Percentiles rank a stretch among this genome's conserved stretches.
These are phyloP conservation scores for Silurus lanzhouensis DNA, from an alignment of 2,797 vertebrate genomes.

Conservation along the genomic window DNA sequence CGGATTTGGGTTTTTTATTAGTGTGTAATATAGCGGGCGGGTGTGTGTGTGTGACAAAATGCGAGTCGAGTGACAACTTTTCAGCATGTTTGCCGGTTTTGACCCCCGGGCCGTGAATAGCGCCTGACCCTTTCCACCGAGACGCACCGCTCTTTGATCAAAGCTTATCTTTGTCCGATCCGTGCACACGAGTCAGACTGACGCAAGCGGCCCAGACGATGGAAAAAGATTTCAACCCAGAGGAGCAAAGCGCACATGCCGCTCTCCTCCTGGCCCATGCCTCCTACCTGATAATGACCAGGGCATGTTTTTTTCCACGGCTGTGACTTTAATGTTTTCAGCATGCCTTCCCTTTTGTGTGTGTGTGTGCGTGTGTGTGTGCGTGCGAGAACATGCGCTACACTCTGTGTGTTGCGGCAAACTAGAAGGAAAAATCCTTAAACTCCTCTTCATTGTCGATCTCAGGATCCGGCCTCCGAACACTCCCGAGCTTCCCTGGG, in stretches of 20 bases:
- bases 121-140: conserved; percentile 9
- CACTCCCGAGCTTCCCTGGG: no score
- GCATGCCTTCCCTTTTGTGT: background rate
- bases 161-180: background rate
- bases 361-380: background rate
- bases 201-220: conserved; percentile 17
- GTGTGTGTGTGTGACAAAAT: background rate
- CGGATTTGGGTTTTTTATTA: no score
- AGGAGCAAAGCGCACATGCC: conserved; percentile 45
- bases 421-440: background rate
- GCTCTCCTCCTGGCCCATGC: conserved; percentile 1
- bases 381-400: background rate
- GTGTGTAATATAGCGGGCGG: no score
- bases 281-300: conserved; percentile 15
- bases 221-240: conserved; percentile 48
- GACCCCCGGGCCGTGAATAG: background rate
- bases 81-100: background rate
- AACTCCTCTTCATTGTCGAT: background rate
- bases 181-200: conserved; percentile 9
- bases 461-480: no score
- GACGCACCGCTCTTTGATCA: background rate
- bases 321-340: background rate
- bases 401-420: background rate
- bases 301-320: conserved; percentile 27
- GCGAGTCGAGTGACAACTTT: background rate